These are phyloP conservation scores for Axea sp. DNA, from an alignment of 2,888 invertebrate genomes.

Conservation along the genomic window DNA sequence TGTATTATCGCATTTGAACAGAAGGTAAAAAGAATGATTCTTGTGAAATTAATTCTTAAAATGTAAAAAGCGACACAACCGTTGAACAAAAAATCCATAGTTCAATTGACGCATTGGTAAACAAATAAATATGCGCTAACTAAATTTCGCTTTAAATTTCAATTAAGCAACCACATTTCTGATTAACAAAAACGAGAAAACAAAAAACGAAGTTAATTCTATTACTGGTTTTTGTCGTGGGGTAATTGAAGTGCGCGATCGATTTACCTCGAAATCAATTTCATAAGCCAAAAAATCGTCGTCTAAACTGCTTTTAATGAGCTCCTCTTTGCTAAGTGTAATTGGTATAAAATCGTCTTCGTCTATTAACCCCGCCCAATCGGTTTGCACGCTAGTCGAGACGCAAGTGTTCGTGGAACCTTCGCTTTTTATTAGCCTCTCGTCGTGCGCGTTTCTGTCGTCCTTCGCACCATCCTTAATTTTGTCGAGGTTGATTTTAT, in stretches of 20 bases:
- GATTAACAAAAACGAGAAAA: constrained; percentile 4
- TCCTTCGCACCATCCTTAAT: constrained; percentile 62
- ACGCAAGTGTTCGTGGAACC: constrained; percentile 68
- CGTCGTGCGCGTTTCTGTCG: constrained; percentile 51
- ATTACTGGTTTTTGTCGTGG: constrained; percentile 26
- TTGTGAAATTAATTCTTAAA: too few relatives aligned
- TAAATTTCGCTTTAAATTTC: constrained; percentile 4
- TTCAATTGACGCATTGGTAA: neutral
- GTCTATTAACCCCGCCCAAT: constrained; percentile 78
- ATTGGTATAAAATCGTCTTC: constrained; percentile 71
- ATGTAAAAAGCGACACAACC: too few relatives aligned
- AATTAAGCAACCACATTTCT: constrained; percentile 13
- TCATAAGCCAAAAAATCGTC: constrained; percentile 82
- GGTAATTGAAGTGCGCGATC: constrained; percentile 29
- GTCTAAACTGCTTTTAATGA: constrained; percentile 80
- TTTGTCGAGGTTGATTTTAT: constrained; percentile 59
- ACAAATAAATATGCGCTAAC: neutral
- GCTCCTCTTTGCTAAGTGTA: constrained; percentile 70
- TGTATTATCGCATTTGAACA: too few relatives aligned
- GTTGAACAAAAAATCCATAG: too few relatives aligned
- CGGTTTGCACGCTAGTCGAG: constrained; percentile 81
- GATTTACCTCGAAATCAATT: constrained; percentile 82
- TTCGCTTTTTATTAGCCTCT: constrained; percentile 52
- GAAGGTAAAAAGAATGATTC: too few relatives aligned
- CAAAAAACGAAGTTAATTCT: constrained; percentile 28